Percentiles rank a stretch among this genome's conserved stretches.
These are phyloP conservation scores for Euura lappo DNA, from an alignment of 1,140 invertebrate genomes.

Conservation along the genomic window DNA sequence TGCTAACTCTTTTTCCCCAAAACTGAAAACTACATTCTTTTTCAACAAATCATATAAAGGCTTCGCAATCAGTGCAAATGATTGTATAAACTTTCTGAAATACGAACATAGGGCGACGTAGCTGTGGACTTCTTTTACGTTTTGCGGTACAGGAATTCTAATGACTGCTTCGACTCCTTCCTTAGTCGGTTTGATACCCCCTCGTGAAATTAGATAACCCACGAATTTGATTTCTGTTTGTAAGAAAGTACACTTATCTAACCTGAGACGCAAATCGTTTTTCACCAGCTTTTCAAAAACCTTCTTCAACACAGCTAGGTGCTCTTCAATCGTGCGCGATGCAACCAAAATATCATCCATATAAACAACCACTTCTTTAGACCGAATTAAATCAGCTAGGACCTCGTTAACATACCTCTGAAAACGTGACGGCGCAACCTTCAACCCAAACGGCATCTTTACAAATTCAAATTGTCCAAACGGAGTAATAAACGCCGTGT, in stretches of 20 bases:
- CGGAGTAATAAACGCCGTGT: conserved; percentile 10
- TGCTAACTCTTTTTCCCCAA: conserved; percentile 19
- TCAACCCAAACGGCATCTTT: conserved; percentile 19
- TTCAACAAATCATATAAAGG: conserved; percentile 29
- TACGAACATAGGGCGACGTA: conserved; percentile 34
- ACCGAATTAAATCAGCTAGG: conserved; percentile 10
- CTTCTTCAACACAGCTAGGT: conserved; percentile 20
- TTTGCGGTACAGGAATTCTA: conserved; percentile 23
- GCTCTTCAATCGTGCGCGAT: conserved; percentile 19
- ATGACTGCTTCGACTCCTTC: conserved; percentile 12
- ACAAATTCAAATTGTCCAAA: conserved; percentile 18
- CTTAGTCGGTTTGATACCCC: conserved; percentile 39
- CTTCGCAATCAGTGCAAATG: conserved; percentile 33
- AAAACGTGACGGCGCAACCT: conserved; percentile 17
- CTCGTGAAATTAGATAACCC: conserved; percentile 27
- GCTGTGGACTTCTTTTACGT: conserved; percentile 27
- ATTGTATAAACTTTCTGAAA: conserved; percentile 34
- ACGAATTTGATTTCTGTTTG: conserved; percentile 27
- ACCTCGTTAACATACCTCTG: conserved; percentile 19
- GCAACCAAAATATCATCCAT: conserved; percentile 39
- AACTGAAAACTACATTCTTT: conserved; percentile 26
- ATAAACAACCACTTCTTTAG: conserved; percentile 25
- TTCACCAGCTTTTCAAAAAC: conserved; percentile 22
- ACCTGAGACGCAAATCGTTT: conserved; percentile 24
- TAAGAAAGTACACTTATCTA: conserved; percentile 35